Conservation (phyloP, 2,113 vertebrate genomes). For the Dinomys branickii region DNA sequence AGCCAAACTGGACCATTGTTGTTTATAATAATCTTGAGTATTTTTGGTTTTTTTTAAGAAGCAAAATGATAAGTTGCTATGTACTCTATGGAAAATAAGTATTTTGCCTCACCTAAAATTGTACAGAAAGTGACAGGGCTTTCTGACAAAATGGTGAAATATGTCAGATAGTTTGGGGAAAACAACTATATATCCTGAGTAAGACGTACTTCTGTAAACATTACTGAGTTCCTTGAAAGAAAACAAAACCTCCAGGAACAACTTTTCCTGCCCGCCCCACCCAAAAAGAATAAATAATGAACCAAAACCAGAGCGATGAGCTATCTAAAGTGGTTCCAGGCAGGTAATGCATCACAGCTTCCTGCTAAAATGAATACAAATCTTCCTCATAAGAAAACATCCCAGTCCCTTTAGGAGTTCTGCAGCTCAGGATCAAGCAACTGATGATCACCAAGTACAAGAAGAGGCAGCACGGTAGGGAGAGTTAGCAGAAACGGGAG, state of each 20-base stretch:
- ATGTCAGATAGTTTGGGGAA: slow-evolving; percentile 18
- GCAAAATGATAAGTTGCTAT: neutral
- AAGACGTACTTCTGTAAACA: slow-evolving; percentile 21
- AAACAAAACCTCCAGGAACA: neutral
- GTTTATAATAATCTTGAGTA: neutral
- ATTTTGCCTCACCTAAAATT: neutral
- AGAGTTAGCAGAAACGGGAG: neutral
- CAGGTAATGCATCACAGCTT: neutral
- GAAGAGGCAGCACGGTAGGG: neutral
- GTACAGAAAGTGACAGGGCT: slow-evolving; percentile 22
- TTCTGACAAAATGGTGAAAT: slow-evolving; percentile 35
- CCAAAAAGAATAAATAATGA: slow-evolving; percentile 23
- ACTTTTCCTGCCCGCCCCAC: neutral
- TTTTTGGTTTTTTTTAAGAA: neutral
- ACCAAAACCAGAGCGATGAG: neutral
- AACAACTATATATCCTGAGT: neutral
- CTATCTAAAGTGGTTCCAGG: neutral
- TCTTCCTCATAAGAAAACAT: neutral
- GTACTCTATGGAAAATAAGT: neutral
- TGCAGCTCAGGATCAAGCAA: neutral
- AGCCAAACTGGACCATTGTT: slow-evolving; percentile 32
- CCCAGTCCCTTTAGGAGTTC: neutral
- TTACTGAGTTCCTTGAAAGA: slow-evolving; percentile 32
- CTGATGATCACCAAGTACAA: neutral
- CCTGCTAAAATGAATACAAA: neutral